These are phyloP conservation scores for Caracal caracal DNA, from an alignment of 2,113 vertebrate genomes.

Conservation along the genomic window DNA sequence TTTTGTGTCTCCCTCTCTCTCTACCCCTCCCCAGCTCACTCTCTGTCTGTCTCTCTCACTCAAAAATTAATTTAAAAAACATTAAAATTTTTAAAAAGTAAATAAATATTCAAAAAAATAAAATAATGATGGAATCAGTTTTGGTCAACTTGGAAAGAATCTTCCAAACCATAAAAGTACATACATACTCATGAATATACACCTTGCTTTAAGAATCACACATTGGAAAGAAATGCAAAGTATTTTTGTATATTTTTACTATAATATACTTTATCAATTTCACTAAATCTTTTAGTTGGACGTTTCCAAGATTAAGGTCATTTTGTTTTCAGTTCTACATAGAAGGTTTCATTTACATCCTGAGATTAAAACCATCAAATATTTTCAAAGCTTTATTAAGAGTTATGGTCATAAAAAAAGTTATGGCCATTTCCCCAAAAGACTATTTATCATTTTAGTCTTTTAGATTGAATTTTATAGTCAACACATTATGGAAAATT, in stretches of 20 bases:
- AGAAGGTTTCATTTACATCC: background rate
- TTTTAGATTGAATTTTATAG: constrained; percentile 39
- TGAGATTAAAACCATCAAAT: constrained; percentile 4
- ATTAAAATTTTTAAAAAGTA: too few relatives aligned
- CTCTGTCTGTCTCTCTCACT: too few relatives aligned
- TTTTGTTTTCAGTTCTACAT: background rate
- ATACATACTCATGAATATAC: background rate
- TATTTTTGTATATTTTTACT: background rate
- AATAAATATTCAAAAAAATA: background rate
- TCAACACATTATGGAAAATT: background rate
- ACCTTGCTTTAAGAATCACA: background rate
- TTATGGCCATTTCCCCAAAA: background rate
- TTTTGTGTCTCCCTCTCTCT: too few relatives aligned
- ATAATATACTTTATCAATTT: background rate
- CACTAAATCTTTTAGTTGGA: background rate
- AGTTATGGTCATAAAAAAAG: background rate
- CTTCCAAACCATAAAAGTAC: background rate
- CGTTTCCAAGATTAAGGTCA: background rate
- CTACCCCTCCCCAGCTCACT: too few relatives aligned
- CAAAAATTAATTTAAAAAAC: too few relatives aligned
- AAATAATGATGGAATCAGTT: constrained; percentile 21
- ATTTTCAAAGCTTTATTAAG: background rate
- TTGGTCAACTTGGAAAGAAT: background rate
- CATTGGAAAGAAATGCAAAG: background rate
- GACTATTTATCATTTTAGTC: background rate